phyloP scores from a whole-genome alignment of 1,140 invertebrate species.

The Sogatella furcifera region DNA sequence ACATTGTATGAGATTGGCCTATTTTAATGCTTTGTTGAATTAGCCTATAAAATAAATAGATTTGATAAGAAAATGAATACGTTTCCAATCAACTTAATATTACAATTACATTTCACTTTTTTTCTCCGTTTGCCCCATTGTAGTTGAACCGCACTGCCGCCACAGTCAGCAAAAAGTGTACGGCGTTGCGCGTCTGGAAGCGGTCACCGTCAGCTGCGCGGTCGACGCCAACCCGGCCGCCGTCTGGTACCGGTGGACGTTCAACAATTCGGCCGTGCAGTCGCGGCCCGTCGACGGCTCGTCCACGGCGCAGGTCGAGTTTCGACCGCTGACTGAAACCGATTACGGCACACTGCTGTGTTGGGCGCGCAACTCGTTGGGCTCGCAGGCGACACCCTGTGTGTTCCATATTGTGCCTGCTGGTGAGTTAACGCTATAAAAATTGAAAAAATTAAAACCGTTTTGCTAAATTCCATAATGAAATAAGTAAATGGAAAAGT shows the following conservation, averaged over 20 bases:
- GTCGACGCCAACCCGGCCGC: conserved; percentile 73
- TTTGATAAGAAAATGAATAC: too few species aligned
- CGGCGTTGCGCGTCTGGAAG: conserved; percentile 67
- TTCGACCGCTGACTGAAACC: conserved; percentile 55
- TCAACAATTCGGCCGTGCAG: conserved; percentile 46
- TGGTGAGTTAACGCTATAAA: conserved; percentile 34
- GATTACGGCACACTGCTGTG: conserved; percentile 62
- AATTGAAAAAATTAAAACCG: background rate
- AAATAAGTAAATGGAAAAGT: too few species aligned
- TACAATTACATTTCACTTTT: too few species aligned
- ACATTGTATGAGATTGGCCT: too few species aligned
- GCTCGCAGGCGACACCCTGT: conserved; percentile 52
- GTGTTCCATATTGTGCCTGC: conserved; percentile 59
- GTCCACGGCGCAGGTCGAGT: conserved; percentile 46
- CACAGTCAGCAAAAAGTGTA: conserved; percentile 52
- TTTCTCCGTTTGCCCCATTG: too few species aligned
- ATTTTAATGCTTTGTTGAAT: too few species aligned
- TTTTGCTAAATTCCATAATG: too few species aligned
- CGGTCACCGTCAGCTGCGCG: conserved; percentile 63
- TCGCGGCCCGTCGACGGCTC: conserved; percentile 36
- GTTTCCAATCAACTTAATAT: too few species aligned
- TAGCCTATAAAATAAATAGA: too few species aligned
- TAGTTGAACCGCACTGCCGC: conserved; percentile 62
- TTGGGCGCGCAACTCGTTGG: conserved; percentile 55
- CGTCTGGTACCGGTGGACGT: conserved; percentile 60